Percentiles rank a stretch among this genome's conserved stretches.
Evolutionary conservation across 2,113 vertebrate genomes (phyloP).

Genomic region (Sterna hirundo): DNA sequence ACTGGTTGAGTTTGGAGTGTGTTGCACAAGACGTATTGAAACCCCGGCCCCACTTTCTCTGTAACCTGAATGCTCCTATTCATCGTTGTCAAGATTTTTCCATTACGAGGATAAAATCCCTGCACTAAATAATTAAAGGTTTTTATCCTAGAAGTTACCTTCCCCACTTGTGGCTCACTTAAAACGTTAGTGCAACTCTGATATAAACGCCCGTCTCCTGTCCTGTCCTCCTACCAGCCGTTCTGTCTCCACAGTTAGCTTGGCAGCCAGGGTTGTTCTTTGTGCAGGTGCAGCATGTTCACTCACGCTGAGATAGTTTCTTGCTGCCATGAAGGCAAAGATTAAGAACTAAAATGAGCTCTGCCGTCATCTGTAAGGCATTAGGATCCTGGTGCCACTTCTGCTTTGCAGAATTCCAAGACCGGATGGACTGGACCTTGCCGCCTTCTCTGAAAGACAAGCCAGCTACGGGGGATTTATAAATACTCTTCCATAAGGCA

Average conservation of each 20-base stretch:
- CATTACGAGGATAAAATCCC: neutral
- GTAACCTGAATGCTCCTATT: neutral
- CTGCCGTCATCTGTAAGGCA: neutral
- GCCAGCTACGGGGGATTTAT: neutral
- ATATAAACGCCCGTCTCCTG: neutral
- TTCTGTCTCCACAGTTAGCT: neutral
- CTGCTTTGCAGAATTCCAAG: neutral
- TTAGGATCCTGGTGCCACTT: neutral
- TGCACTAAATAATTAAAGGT: neutral
- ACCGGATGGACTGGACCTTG: neutral
- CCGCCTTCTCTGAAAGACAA: neutral
- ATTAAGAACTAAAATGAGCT: neutral
- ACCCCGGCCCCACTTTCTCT: neutral
- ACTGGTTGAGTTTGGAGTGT: neutral
- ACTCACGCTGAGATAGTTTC: neutral
- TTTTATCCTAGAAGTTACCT: neutral
- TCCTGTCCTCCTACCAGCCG: neutral
- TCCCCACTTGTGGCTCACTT: neutral
- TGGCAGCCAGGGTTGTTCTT: neutral
- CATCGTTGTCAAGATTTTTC: neutral
- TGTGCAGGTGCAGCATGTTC: neutral
- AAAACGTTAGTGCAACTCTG: neutral
- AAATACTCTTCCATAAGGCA: neutral
- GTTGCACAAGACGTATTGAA: neutral
- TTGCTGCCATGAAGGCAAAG: neutral